Base-by-base conservation (phyloP, 2,113 vertebrate species). In the Pseudolaguvia tuberculata region DNA sequence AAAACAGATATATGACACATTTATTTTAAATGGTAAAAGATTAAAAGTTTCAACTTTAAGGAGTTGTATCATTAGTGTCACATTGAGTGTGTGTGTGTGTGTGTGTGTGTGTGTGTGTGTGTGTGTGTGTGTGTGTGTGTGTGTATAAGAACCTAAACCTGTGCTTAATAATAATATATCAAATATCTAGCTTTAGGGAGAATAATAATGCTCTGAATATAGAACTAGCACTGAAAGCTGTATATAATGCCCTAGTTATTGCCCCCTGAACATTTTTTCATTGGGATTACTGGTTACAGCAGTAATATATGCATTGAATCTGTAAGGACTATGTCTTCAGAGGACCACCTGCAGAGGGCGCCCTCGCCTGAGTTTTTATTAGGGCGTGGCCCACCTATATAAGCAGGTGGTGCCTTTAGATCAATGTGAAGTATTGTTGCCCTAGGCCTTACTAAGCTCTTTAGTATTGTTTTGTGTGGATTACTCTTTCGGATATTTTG, bases 11-110 rank as follows among this genome's bases (percentile, higher is more conserved):
- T 27, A 66, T 27, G 47, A 45, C 45, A 20, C 61, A 48, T 27
- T 48, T 66, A 66, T 66, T 66, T 18, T 11, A n/a, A n/a, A n/a
- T 18, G 42, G 63, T 27, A 48, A 66, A 27, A 48, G 23, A 66
- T 8, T 18, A 15, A 48, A 50, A 50, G n/a, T n/a, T 18, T 18
- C 21, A 66, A 27, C 10, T 50, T 27, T 66, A 48, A 48, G 0
- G 2, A 47, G 39, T 39, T 17, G 39, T 65, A 47, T 47, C 39
- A 25, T 23, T 14, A 47, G 21, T 65, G 62, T 47, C 39, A 45
- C 39, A 42, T 42, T 25, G 39, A 47, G 39, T 47, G 39, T 47
- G 17, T 59, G 57, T 29, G 56, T 29, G 7, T 45, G 20, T 63
- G 35, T 63, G 18, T 61, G 58, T 61, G 27, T 29, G 27, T 29